Evolutionary conservation across 2,888 invertebrate species (phyloP).

Genomic region (Cheilosia vulpina): DNA sequence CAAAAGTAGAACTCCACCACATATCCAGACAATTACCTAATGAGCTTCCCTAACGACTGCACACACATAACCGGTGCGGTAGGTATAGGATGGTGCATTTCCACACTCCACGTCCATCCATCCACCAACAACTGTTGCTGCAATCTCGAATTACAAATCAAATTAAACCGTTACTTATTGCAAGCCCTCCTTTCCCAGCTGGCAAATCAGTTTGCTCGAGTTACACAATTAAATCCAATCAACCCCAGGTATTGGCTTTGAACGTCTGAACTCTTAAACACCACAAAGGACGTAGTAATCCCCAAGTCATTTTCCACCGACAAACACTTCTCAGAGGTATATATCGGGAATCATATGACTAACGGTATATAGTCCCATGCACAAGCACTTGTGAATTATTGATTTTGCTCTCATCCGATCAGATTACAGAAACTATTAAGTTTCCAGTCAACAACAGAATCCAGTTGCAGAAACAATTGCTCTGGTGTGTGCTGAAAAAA

Average conservation of each 20-base stretch:
- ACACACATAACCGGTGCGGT: not conserved
- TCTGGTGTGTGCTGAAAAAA: not conserved
- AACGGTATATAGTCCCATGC: constrained; percentile 28
- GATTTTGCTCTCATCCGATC: constrained; percentile 63
- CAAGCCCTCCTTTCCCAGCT: constrained; percentile 6
- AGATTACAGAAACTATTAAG: constrained; percentile 74
- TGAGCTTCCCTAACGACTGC: no score
- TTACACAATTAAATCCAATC: constrained; percentile 68
- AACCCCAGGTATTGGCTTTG: constrained; percentile 55
- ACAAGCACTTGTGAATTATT: constrained; percentile 68
- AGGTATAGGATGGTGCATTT: not conserved
- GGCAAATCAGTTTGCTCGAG: constrained; percentile 56
- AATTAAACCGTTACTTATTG: constrained; percentile 46
- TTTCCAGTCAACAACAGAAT: constrained; percentile 74
- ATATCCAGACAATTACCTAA: no score
- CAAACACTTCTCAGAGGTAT: constrained; percentile 32
- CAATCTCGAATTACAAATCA: constrained; percentile 62
- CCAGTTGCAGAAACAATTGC: constrained; percentile 71
- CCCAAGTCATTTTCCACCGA: constrained; percentile 52
- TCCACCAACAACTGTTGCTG: constrained; percentile 33
- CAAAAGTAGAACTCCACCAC: no score
- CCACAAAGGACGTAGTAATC: constrained; percentile 70
- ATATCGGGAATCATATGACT: constrained; percentile 24
- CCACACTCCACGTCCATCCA: not conserved
- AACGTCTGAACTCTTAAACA: constrained; percentile 63